A percentile compares a stretch with the other conserved stretches of the same genome.
phyloP scores from a whole-genome alignment of 2,797 vertebrate genomes.

The Malurus leucopterus region DNA sequence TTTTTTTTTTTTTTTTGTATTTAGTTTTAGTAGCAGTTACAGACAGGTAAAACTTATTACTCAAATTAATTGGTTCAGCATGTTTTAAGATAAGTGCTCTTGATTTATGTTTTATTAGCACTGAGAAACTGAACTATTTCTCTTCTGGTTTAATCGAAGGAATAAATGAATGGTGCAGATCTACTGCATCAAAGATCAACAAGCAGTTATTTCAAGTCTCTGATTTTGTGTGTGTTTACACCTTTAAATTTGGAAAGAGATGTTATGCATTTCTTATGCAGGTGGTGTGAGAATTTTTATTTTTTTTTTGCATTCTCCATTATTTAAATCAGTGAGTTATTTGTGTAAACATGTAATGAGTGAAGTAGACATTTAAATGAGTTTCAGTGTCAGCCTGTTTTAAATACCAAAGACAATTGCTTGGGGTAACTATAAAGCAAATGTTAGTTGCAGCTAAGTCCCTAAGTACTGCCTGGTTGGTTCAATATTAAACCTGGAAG shows the following conservation, averaged over 20 bases:
- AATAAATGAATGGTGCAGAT: background rate
- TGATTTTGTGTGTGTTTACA: background rate
- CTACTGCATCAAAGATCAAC: background rate
- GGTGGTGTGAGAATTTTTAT: background rate
- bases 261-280: rapidly evolving
- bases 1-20: background rate
- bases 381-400: constrained; percentile 5
- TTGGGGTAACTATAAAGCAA: constrained; percentile 6
- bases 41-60: background rate
- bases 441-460: constrained; percentile 4
- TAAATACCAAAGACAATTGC: constrained; percentile 27
- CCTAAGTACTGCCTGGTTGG: background rate
- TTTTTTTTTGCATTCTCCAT: background rate
- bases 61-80: background rate
- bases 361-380: constrained; percentile 19
- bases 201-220: background rate
- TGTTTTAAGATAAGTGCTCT: background rate
- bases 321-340: background rate
- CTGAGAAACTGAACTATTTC: background rate
- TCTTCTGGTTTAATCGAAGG: background rate
- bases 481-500: background rate
- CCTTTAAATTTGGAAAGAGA: background rate
- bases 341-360: background rate
- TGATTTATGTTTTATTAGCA: background rate
- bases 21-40: background rate